Base-by-base conservation (phyloP, 2,888 invertebrate genomes). In the Drosophila subsilvestris region DNA sequence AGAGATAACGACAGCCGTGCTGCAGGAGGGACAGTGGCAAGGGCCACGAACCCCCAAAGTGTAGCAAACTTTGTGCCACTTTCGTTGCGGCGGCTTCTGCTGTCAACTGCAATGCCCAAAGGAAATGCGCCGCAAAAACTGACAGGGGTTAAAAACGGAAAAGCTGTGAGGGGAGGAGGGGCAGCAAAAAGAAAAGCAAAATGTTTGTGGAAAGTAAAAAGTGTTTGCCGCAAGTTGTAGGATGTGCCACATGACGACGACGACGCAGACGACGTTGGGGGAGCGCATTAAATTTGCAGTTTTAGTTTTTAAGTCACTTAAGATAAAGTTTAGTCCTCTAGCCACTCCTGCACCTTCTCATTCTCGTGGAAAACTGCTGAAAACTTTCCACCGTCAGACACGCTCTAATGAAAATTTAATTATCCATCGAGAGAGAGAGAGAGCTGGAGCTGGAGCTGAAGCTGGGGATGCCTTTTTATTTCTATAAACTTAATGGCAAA, bases 51-150 rank as follows among this genome's bases (percentile, higher is more conserved):
- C 32, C 54, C 71, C 74, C 66, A 79, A 86, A 88, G 83, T 86
- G 88, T 88, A 65, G 86, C 73, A 88, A 83, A 83, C 71, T 86
- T 88, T 86, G 88, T 83, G 82, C 82, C 86, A 83, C 88, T 88
- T 83, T 88, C 73, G 69, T 67, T 86, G 88, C 55, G 87, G 81
- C 18, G 58, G 50, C 22, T 18, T 45, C 49, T 29, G 76, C 88
- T 89, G 86, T 86, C 88, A 86, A 85, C 88, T 87, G 83, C 89
- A 84, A 86, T 84, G 79, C 87, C 89, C 87, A 79, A 74, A 81
- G 89, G 87, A 85, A 84, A 80, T 84, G 79, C 87, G 88, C 74
- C 74, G 75, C 86, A 86, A 74, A 68, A 70, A 32, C 32, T 4
- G 9, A 8, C n/a, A n/a, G n/a, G n/a, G n/a, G n/a, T n/a, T n/a